Evolutionary conservation across 1,140 invertebrate genomes (phyloP), one percentile per base, ranked within the genome.

Genomic region (Megalonaias nervosa): DNA sequence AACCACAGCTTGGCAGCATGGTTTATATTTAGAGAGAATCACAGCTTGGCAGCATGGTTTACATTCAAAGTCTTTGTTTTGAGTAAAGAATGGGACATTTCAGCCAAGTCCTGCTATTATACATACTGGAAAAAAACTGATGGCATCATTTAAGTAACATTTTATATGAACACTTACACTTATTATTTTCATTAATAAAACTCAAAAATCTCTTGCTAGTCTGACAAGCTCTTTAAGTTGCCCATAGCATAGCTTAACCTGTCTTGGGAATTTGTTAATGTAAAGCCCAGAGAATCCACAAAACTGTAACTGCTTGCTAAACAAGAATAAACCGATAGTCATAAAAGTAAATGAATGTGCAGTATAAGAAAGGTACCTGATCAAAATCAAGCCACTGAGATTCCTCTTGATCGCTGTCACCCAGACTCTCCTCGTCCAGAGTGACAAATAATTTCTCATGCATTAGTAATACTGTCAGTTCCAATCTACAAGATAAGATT

Each of bases 381-480:
- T 84, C 74, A 80, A 83, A 87, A 17, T 81, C 86, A 59, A 87
- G 79, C 61, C 79, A 81, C 12, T 74, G 38, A 1, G 80, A 67
- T 23, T 80, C 83, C 21, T 73, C n/a, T 55, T 31, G 26, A 31
- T 31, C 26, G 4, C 4, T 31, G 26, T 31, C 26, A 31, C 26
- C 26, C 26, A 31, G 26, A 31, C 26, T 31, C 26, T 31, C 26
- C 4, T 31, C 9, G 16, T 21, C 38, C 15, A 74, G 70, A 48
- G 38, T 48, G 14, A 75, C 66, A 64, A 88, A 84, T 31, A 87
- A 60, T 23, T 83, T 77, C n/a, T 84, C 74, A 76, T 85, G 77
- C 74, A 81, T 84, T 55, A 89, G 55, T 14, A 89, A 74, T 23
- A 89, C 83, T 23, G 84, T 84, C 48, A 89, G 64, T 74, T 89